Evolutionary conservation across 2,888 invertebrate genomes (phyloP).

Genomic region (Xiphydria camelus): DNA sequence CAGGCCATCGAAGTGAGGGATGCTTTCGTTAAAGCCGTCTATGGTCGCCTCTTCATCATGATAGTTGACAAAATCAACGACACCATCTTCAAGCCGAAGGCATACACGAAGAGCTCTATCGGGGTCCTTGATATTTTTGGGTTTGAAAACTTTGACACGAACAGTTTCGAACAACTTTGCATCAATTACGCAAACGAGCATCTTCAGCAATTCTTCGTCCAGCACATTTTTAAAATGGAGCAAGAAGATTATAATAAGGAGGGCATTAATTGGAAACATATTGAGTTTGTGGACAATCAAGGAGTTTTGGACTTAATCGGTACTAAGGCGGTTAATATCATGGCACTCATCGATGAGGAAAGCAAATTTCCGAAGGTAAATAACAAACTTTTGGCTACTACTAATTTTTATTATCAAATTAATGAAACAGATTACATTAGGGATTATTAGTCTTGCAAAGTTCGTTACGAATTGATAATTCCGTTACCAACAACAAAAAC

Average conservation of each 20-base stretch:
- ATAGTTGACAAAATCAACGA: constrained; percentile 89
- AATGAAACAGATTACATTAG: no score
- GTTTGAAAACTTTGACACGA: constrained; percentile 90
- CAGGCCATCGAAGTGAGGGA: constrained; percentile 85
- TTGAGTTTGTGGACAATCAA: constrained; percentile 92
- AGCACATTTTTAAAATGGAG: constrained; percentile 94
- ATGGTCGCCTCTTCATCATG: constrained; percentile 87
- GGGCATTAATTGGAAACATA: constrained; percentile 88
- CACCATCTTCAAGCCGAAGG: constrained; percentile 73
- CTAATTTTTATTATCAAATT: no score
- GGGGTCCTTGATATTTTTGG: constrained; percentile 96
- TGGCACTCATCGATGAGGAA: constrained; percentile 94
- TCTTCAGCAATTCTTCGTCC: constrained; percentile 94
- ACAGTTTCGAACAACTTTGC: constrained; percentile 94
- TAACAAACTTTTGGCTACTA: no score
- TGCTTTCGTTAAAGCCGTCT: constrained; percentile 91
- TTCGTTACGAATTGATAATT: no score
- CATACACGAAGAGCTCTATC: constrained; percentile 70
- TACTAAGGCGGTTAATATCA: constrained; percentile 81
- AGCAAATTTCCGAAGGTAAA: constrained; percentile 73
- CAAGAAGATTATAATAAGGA: constrained; percentile 91
- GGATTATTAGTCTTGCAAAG: no score
- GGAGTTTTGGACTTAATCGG: constrained; percentile 88
- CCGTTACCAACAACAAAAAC: no score
- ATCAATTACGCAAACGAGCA: constrained; percentile 98